Conservation (phyloP, 2,888 invertebrate species). For the Hyalella azteca region DNA sequence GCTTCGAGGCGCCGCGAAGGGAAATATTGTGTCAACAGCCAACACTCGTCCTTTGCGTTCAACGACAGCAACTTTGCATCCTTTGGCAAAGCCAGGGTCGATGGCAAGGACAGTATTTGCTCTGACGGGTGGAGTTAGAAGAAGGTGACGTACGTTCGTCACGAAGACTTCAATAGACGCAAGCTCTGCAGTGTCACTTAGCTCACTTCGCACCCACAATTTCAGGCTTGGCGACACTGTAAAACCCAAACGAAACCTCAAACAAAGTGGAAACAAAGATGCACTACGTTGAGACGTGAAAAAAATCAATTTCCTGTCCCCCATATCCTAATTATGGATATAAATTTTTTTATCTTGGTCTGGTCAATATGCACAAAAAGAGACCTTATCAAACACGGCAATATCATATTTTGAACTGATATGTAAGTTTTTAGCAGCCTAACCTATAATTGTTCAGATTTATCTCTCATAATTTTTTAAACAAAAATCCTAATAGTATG, state of each 20-base stretch:
- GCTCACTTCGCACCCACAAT: conserved; percentile 74
- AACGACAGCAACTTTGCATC: conserved; percentile 87
- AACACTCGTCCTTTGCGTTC: conserved; percentile 75
- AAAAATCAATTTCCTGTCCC: too few species aligned
- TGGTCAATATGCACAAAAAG: too few species aligned
- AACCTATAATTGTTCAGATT: too few species aligned
- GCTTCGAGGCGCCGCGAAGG: conserved; percentile 63
- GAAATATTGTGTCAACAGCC: conserved; percentile 74
- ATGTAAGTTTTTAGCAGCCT: too few species aligned
- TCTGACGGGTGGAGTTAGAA: conserved; percentile 80
- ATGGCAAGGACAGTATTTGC: conserved; percentile 81
- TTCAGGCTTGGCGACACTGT: conserved; percentile 68
- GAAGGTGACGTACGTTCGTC: conserved; percentile 80
- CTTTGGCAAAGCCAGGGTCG: conserved; percentile 85
- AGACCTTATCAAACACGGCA: too few species aligned
- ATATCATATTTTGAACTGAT: too few species aligned
- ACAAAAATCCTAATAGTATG: too few species aligned
- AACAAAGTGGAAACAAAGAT: background rate
- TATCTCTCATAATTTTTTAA: too few species aligned
- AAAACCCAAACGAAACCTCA: background rate
- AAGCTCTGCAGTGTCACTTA: conserved; percentile 78
- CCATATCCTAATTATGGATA: too few species aligned
- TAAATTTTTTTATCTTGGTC: too few species aligned
- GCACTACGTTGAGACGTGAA: background rate
- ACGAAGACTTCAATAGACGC: conserved; percentile 86